These are phyloP conservation scores for Tachina lurida DNA, from an alignment of 2,888 invertebrate species.

Conservation along the genomic window DNA sequence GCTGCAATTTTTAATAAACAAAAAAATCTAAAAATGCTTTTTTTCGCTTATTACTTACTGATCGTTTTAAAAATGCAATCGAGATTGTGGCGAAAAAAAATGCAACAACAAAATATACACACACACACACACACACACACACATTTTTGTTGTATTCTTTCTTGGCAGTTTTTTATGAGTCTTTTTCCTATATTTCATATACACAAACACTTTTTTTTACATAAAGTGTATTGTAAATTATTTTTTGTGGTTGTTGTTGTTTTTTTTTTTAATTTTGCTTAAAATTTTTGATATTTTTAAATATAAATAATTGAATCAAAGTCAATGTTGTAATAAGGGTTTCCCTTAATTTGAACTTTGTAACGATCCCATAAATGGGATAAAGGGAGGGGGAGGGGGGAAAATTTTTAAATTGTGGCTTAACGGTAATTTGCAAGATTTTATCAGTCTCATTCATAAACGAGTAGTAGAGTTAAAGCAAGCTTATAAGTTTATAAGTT, in stretches of 20 bases:
- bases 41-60: conserved; percentile 56
- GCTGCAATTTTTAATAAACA: conserved; percentile 35
- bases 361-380: not conserved
- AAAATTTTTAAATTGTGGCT: not conserved
- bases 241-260: conserved; percentile 45
- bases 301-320: conserved; percentile 45
- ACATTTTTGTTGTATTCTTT: conserved; percentile 22
- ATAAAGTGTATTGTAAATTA: not conserved
- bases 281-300: conserved; percentile 73
- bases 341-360: not conserved
- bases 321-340: conserved; percentile 53
- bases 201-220: too few species aligned
- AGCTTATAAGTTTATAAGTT: too few species aligned
- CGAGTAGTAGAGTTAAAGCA: too few species aligned
- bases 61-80: conserved; percentile 43
- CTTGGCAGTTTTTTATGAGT: conserved; percentile 58
- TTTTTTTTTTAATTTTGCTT: conserved; percentile 34
- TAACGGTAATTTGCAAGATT: not conserved
- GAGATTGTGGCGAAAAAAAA: conserved; percentile 40
- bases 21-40: conserved; percentile 46
- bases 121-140: conserved; percentile 13
- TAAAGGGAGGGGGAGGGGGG: not conserved
- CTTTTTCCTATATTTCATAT: conserved; percentile 22
- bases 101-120: conserved; percentile 27
- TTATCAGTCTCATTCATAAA: not conserved